Base-by-base conservation (phyloP, 2,797 vertebrate species). In the Pelobates cultripes region DNA sequence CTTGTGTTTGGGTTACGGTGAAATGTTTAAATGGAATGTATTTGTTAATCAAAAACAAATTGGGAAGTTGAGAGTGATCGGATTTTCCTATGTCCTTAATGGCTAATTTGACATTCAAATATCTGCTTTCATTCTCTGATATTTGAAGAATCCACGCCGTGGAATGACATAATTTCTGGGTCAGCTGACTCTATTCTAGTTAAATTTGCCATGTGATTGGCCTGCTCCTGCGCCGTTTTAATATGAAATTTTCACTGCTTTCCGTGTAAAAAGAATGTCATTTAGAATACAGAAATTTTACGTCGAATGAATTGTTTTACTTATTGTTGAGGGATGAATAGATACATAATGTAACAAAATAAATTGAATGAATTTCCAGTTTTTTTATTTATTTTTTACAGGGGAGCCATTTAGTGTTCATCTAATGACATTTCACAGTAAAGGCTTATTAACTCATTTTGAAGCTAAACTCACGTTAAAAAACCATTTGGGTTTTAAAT, bases 151-250 rank as follows among this genome's bases (percentile, higher is more conserved):
- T 81, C 28, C 28, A 28, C 28, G 28, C 28, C 28, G 28, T 28
- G 28, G 28, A 28, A 28, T 28, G 28, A 28, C 28, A 28, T 28
- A 28, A 95, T 94, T 94, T 94, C 93, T 94, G 93, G 90, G 96
- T 93, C 93, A 94, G 88, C 91, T 93, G 90, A 94, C 94, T 91
- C 89, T 91, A 92, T 95, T 96, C 90, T 94, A 89, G 93, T 94
- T 95, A 95, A 95, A 94, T 96, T 95, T 93, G 91, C 88, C 94
- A 92, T 95, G 88, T 95, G 92, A 95, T 95, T 95, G 94, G 95
- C 94, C 95, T 93, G 89, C 91, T 90, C 90, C 90, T 89, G 87
- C 89, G 89, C 85, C 86, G 81, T 79, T 89, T 91, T 92, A 92
- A 94, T 51, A 51, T 51, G 5, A 51, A 51, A 51, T 51, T 1